Base-by-base conservation (phyloP, 2,113 vertebrate species). In the Petrocephalus microphthalmus region DNA sequence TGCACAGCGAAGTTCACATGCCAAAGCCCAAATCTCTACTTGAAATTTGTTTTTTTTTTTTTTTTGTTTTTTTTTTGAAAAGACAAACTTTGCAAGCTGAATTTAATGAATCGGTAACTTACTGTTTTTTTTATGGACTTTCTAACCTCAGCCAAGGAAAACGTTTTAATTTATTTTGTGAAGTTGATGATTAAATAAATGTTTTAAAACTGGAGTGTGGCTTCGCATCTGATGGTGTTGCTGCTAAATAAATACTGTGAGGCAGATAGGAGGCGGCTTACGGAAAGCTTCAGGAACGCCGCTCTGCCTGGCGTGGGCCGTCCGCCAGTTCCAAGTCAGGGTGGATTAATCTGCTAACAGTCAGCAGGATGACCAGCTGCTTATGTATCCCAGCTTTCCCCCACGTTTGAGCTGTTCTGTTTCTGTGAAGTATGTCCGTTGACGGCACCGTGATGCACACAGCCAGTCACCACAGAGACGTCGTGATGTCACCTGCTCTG, bases 131-230 rank as follows among this genome's bases (percentile, higher is more conserved):
- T 88, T 93, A 74, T 93, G 90, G 88, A 91, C 91, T 91, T 92
- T 93, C 93, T 88, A 91, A 91, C 92, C 88, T 90, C 71, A 88
- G 78, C 84, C 90, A 91, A 88, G 88, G 88, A 88, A 89, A 89
- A 92, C 91, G 85, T 93, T 83, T 95, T 96, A 96, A 96, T 85
- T 96, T 96, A 96, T 96, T 78, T 78, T 95, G 93, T 92, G 47
- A 87, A 89, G 54, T 84, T 88, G 82, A 88, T 88, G 74, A 89
- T 91, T 91, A 91, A 90, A 92, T 94, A 94, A 88, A 86, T 90
- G 45, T 88, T 89, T 91, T 90, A 88, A 52, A 91, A 89, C 90
- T 83, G 74, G 45, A 84, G 25, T 45, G 7, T 22, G 10, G 45
- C 7, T 47, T 45, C 20, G 29, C 88, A 87, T 90, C 89, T 2